These are phyloP conservation scores for Hypselothyrea guttata DNA, from an alignment of 2,888 invertebrate genomes.

Conservation along the genomic window DNA sequence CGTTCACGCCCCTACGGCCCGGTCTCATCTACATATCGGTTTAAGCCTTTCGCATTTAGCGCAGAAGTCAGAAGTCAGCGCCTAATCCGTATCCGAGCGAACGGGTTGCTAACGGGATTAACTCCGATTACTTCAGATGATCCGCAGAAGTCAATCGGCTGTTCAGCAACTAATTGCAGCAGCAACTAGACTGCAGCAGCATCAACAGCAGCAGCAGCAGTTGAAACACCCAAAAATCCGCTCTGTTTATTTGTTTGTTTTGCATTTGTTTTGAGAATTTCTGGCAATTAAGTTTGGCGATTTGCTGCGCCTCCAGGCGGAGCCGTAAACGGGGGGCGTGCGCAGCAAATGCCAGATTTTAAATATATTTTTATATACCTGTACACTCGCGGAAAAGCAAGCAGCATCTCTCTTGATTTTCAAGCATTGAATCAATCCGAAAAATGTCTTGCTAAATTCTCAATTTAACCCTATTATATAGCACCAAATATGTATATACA, in stretches of 20 bases:
- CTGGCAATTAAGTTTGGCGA: slow-evolving; percentile 65
- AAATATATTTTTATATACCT: slow-evolving; percentile 38
- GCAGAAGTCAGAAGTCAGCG: slow-evolving; percentile 63
- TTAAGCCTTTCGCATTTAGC: slow-evolving; percentile 72
- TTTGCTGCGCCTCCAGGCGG: slow-evolving; percentile 51
- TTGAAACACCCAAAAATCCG: background rate
- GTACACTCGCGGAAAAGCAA: no score
- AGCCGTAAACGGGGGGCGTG: slow-evolving; percentile 64
- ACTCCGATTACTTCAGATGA: slow-evolving; percentile 74
- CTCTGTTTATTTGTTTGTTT: slow-evolving; percentile 77
- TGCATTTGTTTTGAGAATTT: slow-evolving; percentile 80
- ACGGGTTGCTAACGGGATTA: slow-evolving; percentile 72
- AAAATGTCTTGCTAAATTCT: no score
- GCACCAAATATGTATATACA: no score
- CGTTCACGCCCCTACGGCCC: slow-evolving; percentile 18
- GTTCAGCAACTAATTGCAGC: slow-evolving; percentile 41
- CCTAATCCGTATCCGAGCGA: slow-evolving; percentile 45
- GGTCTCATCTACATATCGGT: slow-evolving; percentile 10
- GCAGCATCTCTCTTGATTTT: no score
- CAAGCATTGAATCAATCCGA: no score
- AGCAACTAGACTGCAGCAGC: no score
- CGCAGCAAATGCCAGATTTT: slow-evolving; percentile 42
- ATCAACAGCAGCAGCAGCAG: slow-evolving; percentile 8
- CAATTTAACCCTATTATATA: no score
- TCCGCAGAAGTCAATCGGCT: slow-evolving; percentile 66